A percentile compares a stretch with the other conserved stretches of the same genome.
Conservation (phyloP, 2,888 invertebrate species). For the Microdon myrmicae region DNA sequence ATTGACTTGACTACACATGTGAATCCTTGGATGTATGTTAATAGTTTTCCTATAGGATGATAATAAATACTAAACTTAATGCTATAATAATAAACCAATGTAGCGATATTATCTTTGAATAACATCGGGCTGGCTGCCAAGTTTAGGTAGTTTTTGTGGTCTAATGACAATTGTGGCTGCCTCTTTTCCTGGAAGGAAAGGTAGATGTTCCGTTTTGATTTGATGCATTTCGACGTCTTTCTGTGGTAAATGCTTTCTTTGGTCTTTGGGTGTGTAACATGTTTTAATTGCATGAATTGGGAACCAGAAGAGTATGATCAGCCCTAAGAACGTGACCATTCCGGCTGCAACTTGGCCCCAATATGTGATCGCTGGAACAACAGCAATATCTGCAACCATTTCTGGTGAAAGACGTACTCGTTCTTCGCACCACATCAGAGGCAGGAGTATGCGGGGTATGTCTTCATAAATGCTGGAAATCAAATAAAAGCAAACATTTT, state of each 20-base stretch:
- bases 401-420: constrained; percentile 71
- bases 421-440: constrained; percentile 83
- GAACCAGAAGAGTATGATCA: constrained; percentile 63
- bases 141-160: constrained; percentile 28
- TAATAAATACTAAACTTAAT: constrained; percentile 54
- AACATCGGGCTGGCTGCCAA: constrained; percentile 11
- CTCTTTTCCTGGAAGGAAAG: constrained; percentile 26
- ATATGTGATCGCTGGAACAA: constrained; percentile 69
- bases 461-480: constrained; percentile 74
- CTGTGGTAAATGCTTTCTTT: constrained; percentile 11
- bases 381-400: constrained; percentile 70
- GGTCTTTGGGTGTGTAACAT: constrained; percentile 27
- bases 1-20: constrained; percentile 20
- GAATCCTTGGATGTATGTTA: neutral
- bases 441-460: constrained; percentile 76
- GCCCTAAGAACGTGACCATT: constrained; percentile 66
- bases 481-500: too few species aligned
- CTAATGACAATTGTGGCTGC: constrained; percentile 17
- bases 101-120: constrained; percentile 25
- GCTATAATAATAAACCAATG: constrained; percentile 55
- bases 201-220: constrained; percentile 6
- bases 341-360: constrained; percentile 69
- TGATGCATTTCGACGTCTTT: constrained; percentile 19
- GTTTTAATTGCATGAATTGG: constrained; percentile 54
- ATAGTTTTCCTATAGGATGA: neutral